Evolutionary conservation across 1,140 invertebrate species (phyloP), one percentile per base, ranked within the genome.

Genomic region (Drosophila sproati): DNA sequence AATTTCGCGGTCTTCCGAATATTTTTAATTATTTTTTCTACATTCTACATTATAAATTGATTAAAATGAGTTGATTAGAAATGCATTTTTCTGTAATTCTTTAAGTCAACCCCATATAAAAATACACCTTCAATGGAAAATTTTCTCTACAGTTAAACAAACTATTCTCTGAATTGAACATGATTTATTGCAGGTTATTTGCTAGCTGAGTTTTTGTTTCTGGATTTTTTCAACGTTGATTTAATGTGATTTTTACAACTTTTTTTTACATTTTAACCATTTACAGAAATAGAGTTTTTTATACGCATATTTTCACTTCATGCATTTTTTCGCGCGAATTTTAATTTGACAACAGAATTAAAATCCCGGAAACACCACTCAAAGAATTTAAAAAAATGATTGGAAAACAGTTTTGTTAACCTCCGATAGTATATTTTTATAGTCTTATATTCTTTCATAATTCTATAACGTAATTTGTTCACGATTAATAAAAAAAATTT

Each of bases 341-440:
- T 20, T 20, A 20, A 20, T 20, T 20, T 20, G 20, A 2, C 20
- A 20, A 20, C 31, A n/a, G 37, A 55, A 52, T 32, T 43, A 20
- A 64, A 43, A 57, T 57, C n/a, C 29, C 7, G 10, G 29, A 43
- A 43, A n/a, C 2, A 34, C 6, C 2, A 20, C 12, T 1, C 12
- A 5, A 7, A 37, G 41, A 37, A 67, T 67, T 67, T 28, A 57
- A 34, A 66, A 45, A 41, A 43, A 59, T 45, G 3, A 29, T 29
- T 28, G 29, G 29, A 8, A 45, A 59, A 45, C 31, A 43, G 28
- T n/a, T 29, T 32, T 31, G 12, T 20, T 45, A 29, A 43, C 35
- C 37, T n/a, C n/a, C 20, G 20, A 1, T 20, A 20, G 2, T 10
- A 7, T 28, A 3, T n/a, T 39, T 28, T 43, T 43, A 3, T 20